phyloP scores from a whole-genome alignment of 35 echinoderm and acorn worm species.

The Stichopus chloronotus region DNA sequence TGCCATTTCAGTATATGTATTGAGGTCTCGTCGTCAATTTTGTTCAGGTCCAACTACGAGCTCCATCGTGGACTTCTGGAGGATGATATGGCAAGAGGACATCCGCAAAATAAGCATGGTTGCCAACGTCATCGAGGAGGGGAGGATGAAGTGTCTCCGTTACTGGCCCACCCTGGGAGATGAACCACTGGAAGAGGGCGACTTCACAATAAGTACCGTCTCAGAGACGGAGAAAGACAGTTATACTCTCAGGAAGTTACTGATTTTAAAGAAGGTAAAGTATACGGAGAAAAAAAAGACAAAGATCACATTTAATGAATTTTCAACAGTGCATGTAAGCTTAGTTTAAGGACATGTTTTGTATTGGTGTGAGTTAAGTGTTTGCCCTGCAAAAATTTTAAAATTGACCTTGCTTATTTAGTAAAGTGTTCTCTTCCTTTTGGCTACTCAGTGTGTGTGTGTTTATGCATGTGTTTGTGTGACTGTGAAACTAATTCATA shows the following conservation, averaged over 20 bases:
- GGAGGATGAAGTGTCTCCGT: constrained; percentile 46
- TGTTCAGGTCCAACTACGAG: constrained; percentile 22
- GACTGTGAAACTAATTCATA: too few relatives aligned
- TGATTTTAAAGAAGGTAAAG: not conserved
- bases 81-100: constrained; percentile 41
- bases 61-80: constrained; percentile 41
- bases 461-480: too few relatives aligned
- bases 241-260: not conserved
- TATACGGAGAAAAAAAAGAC: too few relatives aligned
- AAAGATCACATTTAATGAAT: too few relatives aligned
- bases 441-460: too few relatives aligned
- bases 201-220: constrained; percentile 33
- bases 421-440: too few relatives aligned
- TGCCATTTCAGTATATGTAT: not conserved
- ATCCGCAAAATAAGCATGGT: constrained; percentile 33
- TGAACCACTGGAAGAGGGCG: not conserved
- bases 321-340: too few relatives aligned
- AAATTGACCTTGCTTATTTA: too few relatives aligned
- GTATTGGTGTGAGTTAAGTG: too few relatives aligned
- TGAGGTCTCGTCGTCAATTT: not conserved
- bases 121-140: constrained; percentile 19
- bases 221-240: constrained; percentile 28
- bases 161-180: constrained; percentile 42
- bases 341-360: too few relatives aligned
- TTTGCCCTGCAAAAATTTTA: too few relatives aligned